Evolutionary conservation across 2,113 vertebrate species (phyloP).

Genomic region (Crocuta crocuta): DNA sequence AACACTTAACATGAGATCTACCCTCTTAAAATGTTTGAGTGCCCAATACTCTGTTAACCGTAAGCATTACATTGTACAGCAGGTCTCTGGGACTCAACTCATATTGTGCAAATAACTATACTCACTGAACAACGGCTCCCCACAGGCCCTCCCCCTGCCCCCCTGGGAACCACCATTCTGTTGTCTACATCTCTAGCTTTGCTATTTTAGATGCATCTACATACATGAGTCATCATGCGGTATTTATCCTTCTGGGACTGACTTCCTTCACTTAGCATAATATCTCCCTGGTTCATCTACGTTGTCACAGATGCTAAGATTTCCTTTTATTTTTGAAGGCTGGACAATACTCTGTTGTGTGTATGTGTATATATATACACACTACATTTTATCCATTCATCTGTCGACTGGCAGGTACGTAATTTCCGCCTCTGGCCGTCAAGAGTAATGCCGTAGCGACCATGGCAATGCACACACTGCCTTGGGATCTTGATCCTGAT

Average conservation of each 20-base stretch:
- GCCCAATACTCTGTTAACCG: not conserved
- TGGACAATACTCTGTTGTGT: not conserved
- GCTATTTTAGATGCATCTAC: not conserved
- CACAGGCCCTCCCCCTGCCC: not conserved
- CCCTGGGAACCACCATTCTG: not conserved
- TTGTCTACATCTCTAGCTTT: rapidly evolving
- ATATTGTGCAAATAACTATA: not conserved
- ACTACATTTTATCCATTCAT: not conserved
- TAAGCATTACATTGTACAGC: not conserved
- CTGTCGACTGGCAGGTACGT: not conserved
- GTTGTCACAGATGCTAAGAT: not conserved
- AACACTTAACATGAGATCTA: not conserved
- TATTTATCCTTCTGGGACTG: not conserved
- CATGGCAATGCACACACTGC: no score
- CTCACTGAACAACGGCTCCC: no score
- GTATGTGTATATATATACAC: no score
- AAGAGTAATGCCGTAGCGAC: not conserved
- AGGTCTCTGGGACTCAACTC: not conserved
- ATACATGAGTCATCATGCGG: rapidly evolving
- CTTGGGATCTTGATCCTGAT: not conserved
- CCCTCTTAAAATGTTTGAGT: not conserved
- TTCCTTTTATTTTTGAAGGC: no score
- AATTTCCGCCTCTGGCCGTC: not conserved
- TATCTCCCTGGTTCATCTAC: not conserved
- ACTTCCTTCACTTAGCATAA: not conserved